Percentiles rank a stretch among this genome's conserved stretches.
Conservation (phyloP, 2,888 invertebrate species). For the Synanthedon myopaeformis region DNA sequence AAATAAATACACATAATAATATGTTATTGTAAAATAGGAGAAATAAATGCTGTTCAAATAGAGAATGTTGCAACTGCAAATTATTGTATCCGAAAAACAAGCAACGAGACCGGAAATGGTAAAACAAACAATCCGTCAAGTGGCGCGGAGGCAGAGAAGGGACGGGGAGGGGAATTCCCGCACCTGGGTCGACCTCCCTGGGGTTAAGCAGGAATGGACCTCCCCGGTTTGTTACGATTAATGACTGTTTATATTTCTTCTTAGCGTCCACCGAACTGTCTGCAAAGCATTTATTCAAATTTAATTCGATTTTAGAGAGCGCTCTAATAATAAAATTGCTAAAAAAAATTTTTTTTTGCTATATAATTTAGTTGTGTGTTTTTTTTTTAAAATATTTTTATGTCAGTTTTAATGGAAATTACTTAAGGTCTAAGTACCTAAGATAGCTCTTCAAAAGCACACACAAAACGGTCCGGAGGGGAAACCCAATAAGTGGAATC, state of each 20-base stretch:
- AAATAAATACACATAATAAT: too few relatives aligned
- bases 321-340: too few relatives aligned
- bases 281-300: conserved; percentile 44
- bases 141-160: conserved; percentile 4
- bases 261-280: conserved; percentile 27
- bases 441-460: too few relatives aligned
- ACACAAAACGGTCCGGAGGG: too few relatives aligned
- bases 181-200: conserved; percentile 38
- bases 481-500: too few relatives aligned
- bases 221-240: conserved; percentile 43
- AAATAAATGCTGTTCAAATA: too few relatives aligned
- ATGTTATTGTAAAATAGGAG: too few relatives aligned
- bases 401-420: too few relatives aligned
- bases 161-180: conserved; percentile 15
- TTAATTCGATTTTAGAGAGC: conserved; percentile 21
- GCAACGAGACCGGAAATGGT: conserved; percentile 25
- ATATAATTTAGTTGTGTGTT: too few relatives aligned
- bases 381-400: too few relatives aligned
- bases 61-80: conserved; percentile 31
- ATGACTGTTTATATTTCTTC: conserved; percentile 60
- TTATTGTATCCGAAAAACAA: conserved; percentile 29
- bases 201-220: conserved; percentile 30
- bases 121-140: conserved; percentile 59
- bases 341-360: too few relatives aligned
- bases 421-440: too few relatives aligned